A percentile compares a stretch with the other conserved stretches of the same genome.
Conservation (phyloP, 1,140 invertebrate genomes). For the Lordiphosa mommai region DNA sequence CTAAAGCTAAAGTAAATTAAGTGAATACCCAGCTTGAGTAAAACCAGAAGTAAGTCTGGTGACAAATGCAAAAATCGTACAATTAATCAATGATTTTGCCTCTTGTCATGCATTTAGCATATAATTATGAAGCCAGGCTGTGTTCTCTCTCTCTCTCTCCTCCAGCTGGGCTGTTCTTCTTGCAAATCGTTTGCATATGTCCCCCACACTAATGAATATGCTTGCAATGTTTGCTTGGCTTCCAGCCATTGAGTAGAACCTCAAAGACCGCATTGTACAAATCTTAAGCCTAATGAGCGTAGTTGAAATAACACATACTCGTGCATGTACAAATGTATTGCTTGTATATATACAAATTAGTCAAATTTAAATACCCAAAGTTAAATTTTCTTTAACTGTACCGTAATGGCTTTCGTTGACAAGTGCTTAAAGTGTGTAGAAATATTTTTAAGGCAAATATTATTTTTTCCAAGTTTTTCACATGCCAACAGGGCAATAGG, state of each 20-base stretch:
- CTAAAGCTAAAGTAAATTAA: too few species aligned
- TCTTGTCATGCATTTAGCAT: not conserved
- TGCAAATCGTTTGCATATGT: not conserved
- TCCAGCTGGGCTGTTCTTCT: not conserved
- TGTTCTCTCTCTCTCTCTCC: not conserved
- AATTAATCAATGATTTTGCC: not conserved
- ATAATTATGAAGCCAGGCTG: not conserved
- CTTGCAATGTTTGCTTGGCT: conserved; percentile 1
- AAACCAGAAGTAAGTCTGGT: too few species aligned
- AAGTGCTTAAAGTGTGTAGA: not conserved
- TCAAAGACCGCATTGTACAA: not conserved
- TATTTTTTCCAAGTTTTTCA: not conserved
- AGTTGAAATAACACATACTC: not conserved
- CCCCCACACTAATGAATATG: conserved; percentile 5
- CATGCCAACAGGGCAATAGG: not conserved
- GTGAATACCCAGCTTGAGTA: too few species aligned
- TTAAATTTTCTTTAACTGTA: not conserved
- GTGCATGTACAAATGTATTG: not conserved
- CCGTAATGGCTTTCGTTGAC: not conserved
- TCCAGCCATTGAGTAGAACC: not conserved
- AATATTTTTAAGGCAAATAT: conserved; percentile 5
- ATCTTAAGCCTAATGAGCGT: conserved; percentile 10
- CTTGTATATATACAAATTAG: conserved; percentile 10
- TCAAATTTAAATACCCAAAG: conserved; percentile 7
- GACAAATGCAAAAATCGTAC: too few species aligned